phyloP scores from a whole-genome alignment of 2,888 invertebrate species.

The Zeuzera pyrina region DNA sequence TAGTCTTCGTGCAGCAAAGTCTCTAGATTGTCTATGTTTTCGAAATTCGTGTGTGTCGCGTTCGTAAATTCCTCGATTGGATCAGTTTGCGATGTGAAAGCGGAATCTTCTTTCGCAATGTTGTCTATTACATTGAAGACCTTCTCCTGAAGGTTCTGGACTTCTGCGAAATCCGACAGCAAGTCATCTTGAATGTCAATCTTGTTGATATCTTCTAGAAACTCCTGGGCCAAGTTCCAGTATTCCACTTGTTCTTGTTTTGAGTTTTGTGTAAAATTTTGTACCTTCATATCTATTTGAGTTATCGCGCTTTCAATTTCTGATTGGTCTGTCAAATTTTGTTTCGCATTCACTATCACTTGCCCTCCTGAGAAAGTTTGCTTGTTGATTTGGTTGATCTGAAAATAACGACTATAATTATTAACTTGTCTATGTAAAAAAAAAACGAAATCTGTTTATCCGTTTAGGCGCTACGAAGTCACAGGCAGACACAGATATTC shows the following conservation, averaged over 20 bases:
- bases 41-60: neutral
- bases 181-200: slow-evolving; percentile 13
- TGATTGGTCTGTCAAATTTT: slow-evolving; percentile 19
- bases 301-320: slow-evolving; percentile 35
- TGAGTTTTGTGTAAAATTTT: slow-evolving; percentile 30
- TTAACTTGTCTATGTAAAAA: slow-evolving; percentile 4
- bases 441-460: no score
- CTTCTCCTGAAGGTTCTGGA: slow-evolving; percentile 9
- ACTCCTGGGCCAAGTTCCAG: slow-evolving; percentile 33
- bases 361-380: slow-evolving; percentile 48
- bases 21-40: neutral
- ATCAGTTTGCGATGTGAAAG: slow-evolving; percentile 12
- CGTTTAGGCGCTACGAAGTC: no score
- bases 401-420: slow-evolving; percentile 15
- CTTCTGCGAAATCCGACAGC: slow-evolving; percentile 20
- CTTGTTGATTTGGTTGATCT: slow-evolving; percentile 46
- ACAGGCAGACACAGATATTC: no score
- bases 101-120: slow-evolving; percentile 7
- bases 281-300: slow-evolving; percentile 24
- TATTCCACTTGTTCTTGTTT: slow-evolving; percentile 31
- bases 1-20: neutral
- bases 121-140: neutral
- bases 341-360: slow-evolving; percentile 35
- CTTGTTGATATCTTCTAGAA: slow-evolving; percentile 18
- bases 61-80: slow-evolving; percentile 24